Evolutionary conservation across 2,888 invertebrate genomes (phyloP), one percentile per base, ranked within the genome.

Genomic region (Malachius bipustulatus): DNA sequence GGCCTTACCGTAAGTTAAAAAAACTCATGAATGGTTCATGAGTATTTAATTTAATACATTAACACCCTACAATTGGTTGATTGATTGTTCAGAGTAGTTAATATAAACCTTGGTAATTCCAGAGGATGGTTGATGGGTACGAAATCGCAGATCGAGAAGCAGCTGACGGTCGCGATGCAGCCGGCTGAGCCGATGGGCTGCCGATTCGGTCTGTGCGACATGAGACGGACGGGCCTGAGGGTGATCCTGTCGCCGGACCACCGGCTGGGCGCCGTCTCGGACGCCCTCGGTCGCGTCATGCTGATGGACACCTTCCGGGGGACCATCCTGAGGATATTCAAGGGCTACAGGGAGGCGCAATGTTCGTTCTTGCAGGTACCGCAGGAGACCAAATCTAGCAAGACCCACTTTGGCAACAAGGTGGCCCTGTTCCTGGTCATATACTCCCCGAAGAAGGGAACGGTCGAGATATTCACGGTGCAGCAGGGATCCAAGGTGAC

Each of bases 271-370:
- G 85, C 82, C 0, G 69, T 89, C 27, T 73, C 82, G 0, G 97
- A 97, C 62, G 77, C 76, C 47, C 73, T 88, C 52, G 94, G 94
- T 14, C 73, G 97, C 37, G 83, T 97, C 1, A 73, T 83, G 28
- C 66, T 98, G 10, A 63, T 97, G 16, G 93, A 97, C 62, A 76
- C 85, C 9, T 70, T 70, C 31, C 73, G 73, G 45, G 89, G 91
- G 1, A 70, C 82, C 34, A 76, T 84, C 14, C 64, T 93, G 26
- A 71, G 89, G 34, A 77, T 94, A 55, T 91, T 93, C 73, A 96
- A 96, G 67, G 96, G 97, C 3, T 97, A 91, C 60, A 71, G 96
- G 33, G 90, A 96, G 57, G 94, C 96, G 0, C 87, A 96, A 57
- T 88, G 91, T 57, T 89, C 87, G 2, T 97, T 94, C 75, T 67